Evolutionary conservation across 2,888 invertebrate genomes (phyloP), one percentile per base, ranked within the genome.

Genomic region (Stramonita haemastoma): DNA sequence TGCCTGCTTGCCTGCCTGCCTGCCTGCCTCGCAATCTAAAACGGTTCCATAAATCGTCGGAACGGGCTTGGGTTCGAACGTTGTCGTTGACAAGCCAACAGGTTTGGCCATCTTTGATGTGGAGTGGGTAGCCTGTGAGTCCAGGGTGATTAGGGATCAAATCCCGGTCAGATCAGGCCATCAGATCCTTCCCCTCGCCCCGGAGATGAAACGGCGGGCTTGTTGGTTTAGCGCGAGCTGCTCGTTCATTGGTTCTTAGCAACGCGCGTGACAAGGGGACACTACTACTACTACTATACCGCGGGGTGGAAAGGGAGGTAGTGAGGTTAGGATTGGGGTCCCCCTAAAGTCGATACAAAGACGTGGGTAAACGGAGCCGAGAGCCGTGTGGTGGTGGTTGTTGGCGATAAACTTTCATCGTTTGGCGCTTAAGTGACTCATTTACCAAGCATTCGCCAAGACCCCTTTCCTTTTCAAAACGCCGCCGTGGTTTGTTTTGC

Each of bases 101-200:
- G 57, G 36, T 22, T 32, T 79, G 87, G 87, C 46, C 87, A 79
- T 32, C 87, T 87, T 87, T 87, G 87, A 87, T 79, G 57, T 87
- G 57, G 87, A 87, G 87, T 87, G 87, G 79, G 79, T 56, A 46
- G 46, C 29, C 79, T 32, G 29, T 34, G 81, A 81, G 56, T 81
- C 34, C 87, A 8, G 46, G 66, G 26, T 19, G 66, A 34, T 56
- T 34, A 32, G 86, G 29, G 77, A 56, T 81, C 81, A 79, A 56
- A 29, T 57, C 57, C 81, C 81, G 29, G 34, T 29, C 34, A 81
- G 15, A 32, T 26, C 66, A 66, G 66, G 46, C 46, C 46, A 46
- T 46, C 4, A 13, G 66, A 66, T 66, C 66, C 46, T 32, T 66
- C 66, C 46, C 56, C 57, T 56, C 32, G 6, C 2, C 81, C 34